Evolutionary conservation across 2,888 invertebrate species (phyloP).

Genomic region (Congeria kusceri): DNA sequence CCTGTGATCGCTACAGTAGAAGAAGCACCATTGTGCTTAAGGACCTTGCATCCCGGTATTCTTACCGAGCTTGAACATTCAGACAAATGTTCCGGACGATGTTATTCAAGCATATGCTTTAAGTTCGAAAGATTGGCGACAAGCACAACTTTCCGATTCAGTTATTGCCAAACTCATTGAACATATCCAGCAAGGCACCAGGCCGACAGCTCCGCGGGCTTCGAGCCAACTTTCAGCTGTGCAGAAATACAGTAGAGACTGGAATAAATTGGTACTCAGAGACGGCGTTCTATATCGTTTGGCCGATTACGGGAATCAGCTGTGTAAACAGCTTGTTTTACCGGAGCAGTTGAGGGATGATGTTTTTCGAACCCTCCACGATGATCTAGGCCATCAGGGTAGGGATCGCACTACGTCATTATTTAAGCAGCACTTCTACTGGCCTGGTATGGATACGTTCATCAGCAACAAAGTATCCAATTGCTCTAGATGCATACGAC

Average conservation of each 20-base stretch:
- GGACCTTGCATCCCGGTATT: too few species aligned
- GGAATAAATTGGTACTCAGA: background rate
- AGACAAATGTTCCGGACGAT: too few species aligned
- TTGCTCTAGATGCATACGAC: background rate
- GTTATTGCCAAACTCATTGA: too few species aligned
- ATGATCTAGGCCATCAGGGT: slow-evolving; percentile 9
- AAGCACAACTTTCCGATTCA: too few species aligned
- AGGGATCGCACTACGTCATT: background rate
- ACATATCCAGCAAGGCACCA: too few species aligned
- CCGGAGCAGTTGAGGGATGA: background rate
- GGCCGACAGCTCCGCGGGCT: slow-evolving; percentile 9
- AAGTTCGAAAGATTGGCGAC: too few species aligned
- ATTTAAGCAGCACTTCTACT: slow-evolving; percentile 7
- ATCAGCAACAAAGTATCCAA: background rate
- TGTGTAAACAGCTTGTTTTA: background rate
- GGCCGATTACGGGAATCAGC: background rate
- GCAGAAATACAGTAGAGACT: slow-evolving; percentile 7
- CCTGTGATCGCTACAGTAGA: too few species aligned
- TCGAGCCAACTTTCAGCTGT: background rate
- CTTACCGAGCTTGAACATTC: too few species aligned
- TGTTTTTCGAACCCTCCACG: background rate
- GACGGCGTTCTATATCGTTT: background rate
- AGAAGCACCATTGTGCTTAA: too few species aligned
- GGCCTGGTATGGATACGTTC: slow-evolving; percentile 3
- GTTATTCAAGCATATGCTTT: too few species aligned